Conservation (phyloP, 2,888 invertebrate species). For the Dichetophora obliterata region DNA sequence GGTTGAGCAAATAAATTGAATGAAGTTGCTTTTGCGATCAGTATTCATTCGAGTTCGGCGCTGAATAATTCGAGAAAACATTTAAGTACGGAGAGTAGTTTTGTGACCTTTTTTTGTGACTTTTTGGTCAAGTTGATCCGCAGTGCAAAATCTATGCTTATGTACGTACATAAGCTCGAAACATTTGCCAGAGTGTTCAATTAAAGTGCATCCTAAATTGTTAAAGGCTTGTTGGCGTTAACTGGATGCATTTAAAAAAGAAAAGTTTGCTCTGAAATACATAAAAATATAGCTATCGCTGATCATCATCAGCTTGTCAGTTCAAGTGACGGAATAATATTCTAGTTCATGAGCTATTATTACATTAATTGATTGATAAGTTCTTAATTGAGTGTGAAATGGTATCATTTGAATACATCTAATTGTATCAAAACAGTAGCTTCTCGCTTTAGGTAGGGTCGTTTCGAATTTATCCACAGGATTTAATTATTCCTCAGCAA, state of each 20-base stretch:
- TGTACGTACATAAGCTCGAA: not conserved
- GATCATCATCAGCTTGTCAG: not conserved
- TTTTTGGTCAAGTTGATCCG: slow-evolving; percentile 15
- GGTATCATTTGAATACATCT: not conserved
- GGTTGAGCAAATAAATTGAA: slow-evolving; percentile 8
- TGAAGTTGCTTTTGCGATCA: slow-evolving; percentile 29
- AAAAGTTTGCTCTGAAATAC: not conserved
- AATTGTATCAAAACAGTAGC: not conserved
- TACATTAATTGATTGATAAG: not conserved
- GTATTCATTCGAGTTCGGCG: slow-evolving; percentile 41
- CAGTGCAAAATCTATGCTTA: slow-evolving; percentile 14
- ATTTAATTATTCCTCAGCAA: not conserved
- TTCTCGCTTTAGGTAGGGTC: too few relatives aligned
- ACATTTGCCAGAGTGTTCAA: slow-evolving; percentile 23
- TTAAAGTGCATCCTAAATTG: slow-evolving; percentile 17
- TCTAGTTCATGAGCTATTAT: not conserved
- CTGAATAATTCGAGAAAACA: slow-evolving; percentile 24
- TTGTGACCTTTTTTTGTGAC: not conserved
- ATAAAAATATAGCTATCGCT: not conserved
- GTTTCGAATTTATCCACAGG: not conserved
- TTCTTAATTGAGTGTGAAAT: slow-evolving; percentile 14
- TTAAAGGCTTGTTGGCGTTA: not conserved
- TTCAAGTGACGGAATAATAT: not conserved
- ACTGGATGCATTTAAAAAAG: not conserved
- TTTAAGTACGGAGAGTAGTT: not conserved